Conservation (phyloP, 2,888 invertebrate species). For the Tachystola acroxantha region DNA sequence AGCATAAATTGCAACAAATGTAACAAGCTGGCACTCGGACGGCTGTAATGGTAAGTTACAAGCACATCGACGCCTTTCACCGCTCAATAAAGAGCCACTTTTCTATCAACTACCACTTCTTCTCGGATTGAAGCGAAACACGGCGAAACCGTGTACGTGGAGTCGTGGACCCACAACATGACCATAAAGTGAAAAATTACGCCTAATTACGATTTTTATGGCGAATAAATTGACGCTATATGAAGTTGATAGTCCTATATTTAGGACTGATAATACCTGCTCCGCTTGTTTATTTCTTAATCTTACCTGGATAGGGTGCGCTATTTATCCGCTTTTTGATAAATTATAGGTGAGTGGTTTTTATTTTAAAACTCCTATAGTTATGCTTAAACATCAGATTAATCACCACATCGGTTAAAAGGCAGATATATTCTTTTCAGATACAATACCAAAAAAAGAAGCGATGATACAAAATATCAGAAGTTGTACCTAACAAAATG, state of each 20-base stretch:
- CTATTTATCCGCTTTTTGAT: too few relatives aligned
- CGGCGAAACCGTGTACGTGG: constrained; percentile 21
- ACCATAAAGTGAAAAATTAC: constrained; percentile 45
- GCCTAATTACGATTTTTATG: constrained; percentile 51
- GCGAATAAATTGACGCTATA: constrained; percentile 43
- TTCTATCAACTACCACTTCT: constrained; percentile 49
- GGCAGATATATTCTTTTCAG: too few relatives aligned
- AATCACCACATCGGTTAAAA: too few relatives aligned
- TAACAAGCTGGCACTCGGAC: constrained; percentile 26
- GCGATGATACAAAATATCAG: too few relatives aligned
- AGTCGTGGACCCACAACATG: constrained; percentile 25
- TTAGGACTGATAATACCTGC: constrained; percentile 12
- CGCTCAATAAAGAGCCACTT: constrained; percentile 60
- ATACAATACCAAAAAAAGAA: too few relatives aligned
- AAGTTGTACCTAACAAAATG: too few relatives aligned
- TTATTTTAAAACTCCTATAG: too few relatives aligned
- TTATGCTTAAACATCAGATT: too few relatives aligned
- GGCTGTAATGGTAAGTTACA: constrained; percentile 33
- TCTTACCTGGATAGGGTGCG: too few relatives aligned
- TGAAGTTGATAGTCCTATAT: constrained; percentile 14
- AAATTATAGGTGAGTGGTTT: too few relatives aligned
- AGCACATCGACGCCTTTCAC: constrained; percentile 52
- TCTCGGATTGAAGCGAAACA: constrained; percentile 34
- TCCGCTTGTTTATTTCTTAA: constrained; percentile 10
- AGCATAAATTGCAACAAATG: constrained; percentile 7